phyloP scores from a whole-genome alignment of 2,888 invertebrate species.

The Emmelina monodactyla region DNA sequence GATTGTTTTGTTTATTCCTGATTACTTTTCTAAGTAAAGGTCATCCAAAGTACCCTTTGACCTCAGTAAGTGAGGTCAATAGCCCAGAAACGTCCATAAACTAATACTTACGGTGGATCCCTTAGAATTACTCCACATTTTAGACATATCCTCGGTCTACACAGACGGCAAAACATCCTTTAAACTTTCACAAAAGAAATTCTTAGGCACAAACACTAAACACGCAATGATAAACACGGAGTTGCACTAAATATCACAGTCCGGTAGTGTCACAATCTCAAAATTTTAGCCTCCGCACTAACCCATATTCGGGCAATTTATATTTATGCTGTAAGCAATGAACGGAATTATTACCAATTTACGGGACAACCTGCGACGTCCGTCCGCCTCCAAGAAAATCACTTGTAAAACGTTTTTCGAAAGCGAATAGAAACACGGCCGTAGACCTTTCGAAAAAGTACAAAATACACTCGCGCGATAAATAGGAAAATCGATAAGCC shows the following conservation, averaged over 20 bases:
- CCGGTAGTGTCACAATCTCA: slow-evolving; percentile 35
- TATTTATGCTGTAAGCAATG: slow-evolving; percentile 48
- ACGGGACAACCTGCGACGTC: slow-evolving; percentile 51
- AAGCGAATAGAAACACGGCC: slow-evolving; percentile 53
- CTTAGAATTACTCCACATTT: too few species aligned
- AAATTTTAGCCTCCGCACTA: slow-evolving; percentile 42
- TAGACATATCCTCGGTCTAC: too few species aligned
- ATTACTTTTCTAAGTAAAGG: too few species aligned
- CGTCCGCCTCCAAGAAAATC: slow-evolving; percentile 52
- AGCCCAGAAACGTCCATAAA: too few species aligned
- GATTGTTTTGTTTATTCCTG: too few species aligned
- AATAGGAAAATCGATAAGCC: slow-evolving; percentile 63
- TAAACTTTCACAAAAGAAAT: slow-evolving; percentile 36
- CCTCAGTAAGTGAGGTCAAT: too few species aligned
- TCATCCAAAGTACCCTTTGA: too few species aligned
- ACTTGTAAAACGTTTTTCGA: slow-evolving; percentile 60
- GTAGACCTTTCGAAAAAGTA: slow-evolving; percentile 59
- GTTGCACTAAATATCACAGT: slow-evolving; percentile 36
- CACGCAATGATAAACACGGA: slow-evolving; percentile 25
- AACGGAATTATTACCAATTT: slow-evolving; percentile 63
- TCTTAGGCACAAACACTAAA: slow-evolving; percentile 34
- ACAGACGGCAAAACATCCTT: not conserved
- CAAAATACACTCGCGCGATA: slow-evolving; percentile 55
- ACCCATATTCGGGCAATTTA: slow-evolving; percentile 59
- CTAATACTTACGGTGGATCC: too few species aligned